A percentile compares a stretch with the other conserved stretches of the same genome.
Evolutionary conservation across 64 coral and sea anemone genomes (phyloP).

Genomic region (Astreopora myriophthalma): DNA sequence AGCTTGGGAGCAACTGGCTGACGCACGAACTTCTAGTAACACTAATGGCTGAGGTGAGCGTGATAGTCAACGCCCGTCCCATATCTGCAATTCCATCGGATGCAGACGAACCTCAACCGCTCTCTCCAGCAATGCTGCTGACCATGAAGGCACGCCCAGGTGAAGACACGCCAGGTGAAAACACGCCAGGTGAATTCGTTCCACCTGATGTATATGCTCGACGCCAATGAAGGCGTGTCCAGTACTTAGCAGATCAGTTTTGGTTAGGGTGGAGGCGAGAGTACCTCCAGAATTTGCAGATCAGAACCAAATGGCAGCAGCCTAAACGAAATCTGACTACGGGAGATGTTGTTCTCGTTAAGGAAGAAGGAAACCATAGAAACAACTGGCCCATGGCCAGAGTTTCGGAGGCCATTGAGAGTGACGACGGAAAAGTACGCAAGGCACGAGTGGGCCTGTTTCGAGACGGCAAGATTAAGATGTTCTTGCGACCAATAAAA

Average conservation of each 20-base stretch:
- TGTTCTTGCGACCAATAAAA: background rate
- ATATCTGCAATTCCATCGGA: background rate
- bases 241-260: too few relatives aligned
- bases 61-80: background rate
- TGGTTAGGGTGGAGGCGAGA: slow-evolving; percentile 25
- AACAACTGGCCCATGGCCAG: background rate
- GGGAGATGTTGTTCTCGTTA: too few relatives aligned
- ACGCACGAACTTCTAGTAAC: background rate
- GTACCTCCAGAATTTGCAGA: slow-evolving; percentile 39
- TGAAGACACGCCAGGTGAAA: too few relatives aligned
- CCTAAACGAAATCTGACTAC: slow-evolving; percentile 8
- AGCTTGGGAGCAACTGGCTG: background rate
- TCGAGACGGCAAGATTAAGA: slow-evolving; percentile 1
- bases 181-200: slow-evolving; percentile 22
- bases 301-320: slow-evolving; percentile 14
- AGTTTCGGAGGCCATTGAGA: background rate
- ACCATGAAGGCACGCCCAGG: slow-evolving; percentile 43
- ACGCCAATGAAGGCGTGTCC: background rate
- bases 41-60: background rate
- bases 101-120: background rate
- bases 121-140: slow-evolving; percentile 43
- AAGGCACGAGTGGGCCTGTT: background rate
- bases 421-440: background rate
- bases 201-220: background rate
- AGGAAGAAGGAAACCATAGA: too few relatives aligned